These are phyloP conservation scores for Spisula solida DNA, from an alignment of 2,888 invertebrate genomes.

Conservation along the genomic window DNA sequence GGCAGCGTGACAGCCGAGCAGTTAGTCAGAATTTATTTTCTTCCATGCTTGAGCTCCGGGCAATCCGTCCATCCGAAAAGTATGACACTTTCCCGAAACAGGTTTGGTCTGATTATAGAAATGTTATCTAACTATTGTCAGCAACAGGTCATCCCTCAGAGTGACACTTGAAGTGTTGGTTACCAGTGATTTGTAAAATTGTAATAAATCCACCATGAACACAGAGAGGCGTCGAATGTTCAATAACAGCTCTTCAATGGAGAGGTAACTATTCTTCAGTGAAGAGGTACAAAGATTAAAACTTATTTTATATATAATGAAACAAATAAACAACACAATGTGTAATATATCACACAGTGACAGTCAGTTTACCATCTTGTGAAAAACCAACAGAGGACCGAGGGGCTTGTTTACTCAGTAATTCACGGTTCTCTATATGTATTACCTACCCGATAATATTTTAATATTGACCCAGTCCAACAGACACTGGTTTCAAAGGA, in stretches of 20 bases:
- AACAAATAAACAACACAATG: neutral
- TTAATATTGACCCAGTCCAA: neutral
- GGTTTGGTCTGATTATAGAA: neutral
- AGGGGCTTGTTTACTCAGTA: neutral
- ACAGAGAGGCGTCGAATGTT: neutral
- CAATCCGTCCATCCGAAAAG: too few relatives aligned
- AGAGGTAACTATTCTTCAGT: neutral
- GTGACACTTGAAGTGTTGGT: neutral
- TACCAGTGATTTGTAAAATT: neutral
- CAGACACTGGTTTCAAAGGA: neutral
- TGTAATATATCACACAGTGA: neutral
- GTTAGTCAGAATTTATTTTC: too few relatives aligned
- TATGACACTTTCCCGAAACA: neutral
- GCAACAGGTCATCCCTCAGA: neutral
- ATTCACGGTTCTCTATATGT: neutral
- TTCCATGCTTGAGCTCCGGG: too few relatives aligned
- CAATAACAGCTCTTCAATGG: neutral
- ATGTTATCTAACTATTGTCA: neutral
- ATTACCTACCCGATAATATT: neutral
- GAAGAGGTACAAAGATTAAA: constrained; percentile 11
- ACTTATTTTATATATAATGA: neutral
- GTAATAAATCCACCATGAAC: neutral
- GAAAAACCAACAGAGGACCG: neutral
- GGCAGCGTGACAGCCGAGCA: too few relatives aligned
- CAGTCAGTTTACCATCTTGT: neutral